phyloP scores from a whole-genome alignment of 1,140 invertebrate genomes.

The Drepana arcuata region DNA sequence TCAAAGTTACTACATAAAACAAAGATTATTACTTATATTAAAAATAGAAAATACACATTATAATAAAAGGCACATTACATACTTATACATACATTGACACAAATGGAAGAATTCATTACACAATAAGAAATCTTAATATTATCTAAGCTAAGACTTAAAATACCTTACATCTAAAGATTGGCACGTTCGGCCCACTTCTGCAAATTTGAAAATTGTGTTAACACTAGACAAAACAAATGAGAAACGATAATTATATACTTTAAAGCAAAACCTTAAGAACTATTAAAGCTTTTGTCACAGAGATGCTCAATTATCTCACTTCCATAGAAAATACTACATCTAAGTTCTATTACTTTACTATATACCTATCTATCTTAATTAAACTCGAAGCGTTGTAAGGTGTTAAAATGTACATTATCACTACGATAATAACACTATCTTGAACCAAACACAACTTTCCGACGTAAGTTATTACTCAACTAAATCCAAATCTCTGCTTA shows the following conservation, averaged over 20 bases:
- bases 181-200: slow-evolving; percentile 56
- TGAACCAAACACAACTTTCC: too few relatives aligned
- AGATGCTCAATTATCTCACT: slow-evolving; percentile 21
- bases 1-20: too few relatives aligned
- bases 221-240: slow-evolving; percentile 7
- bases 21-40: slow-evolving; percentile 13
- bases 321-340: slow-evolving; percentile 6
- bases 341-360: too few relatives aligned
- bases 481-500: background rate
- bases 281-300: slow-evolving; percentile 51
- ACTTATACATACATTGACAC: slow-evolving; percentile 23
- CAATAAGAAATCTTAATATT: slow-evolving; percentile 8
- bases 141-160: slow-evolving; percentile 12
- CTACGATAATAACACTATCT: too few relatives aligned
- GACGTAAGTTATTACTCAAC: too few relatives aligned
- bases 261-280: slow-evolving; percentile 22
- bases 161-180: slow-evolving; percentile 40
- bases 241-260: slow-evolving; percentile 5
- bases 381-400: too few relatives aligned
- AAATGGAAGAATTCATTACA: slow-evolving; percentile 32
- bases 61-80: slow-evolving; percentile 2
- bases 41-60: slow-evolving; percentile 11
- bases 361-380: too few relatives aligned
- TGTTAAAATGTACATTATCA: too few relatives aligned
- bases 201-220: slow-evolving; percentile 8